Evolutionary conservation across 92 coral and sea anemone species (phyloP).

Genomic region (Muricea muricata): DNA sequence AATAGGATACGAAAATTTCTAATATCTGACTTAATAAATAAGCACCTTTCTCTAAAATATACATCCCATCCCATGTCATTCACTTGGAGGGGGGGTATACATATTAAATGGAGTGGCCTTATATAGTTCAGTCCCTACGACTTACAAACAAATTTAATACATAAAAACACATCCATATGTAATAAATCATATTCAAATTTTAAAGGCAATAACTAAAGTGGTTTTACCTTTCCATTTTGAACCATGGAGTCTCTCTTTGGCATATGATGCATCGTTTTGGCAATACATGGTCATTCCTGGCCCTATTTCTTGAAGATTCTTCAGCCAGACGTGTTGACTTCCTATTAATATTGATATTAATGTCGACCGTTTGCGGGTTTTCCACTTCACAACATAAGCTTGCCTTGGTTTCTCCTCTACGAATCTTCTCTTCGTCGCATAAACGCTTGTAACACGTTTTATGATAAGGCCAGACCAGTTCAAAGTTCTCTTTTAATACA

Average conservation of each 20-base stretch:
- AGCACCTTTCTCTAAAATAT: neutral
- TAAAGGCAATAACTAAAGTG: neutral
- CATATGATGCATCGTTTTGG: constrained; percentile 44
- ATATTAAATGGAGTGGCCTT: constrained; percentile 20
- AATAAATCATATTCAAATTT: neutral
- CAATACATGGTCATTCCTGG: constrained; percentile 25
- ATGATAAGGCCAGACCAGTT: constrained; percentile 41
- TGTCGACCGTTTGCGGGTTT: neutral
- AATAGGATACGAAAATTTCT: neutral
- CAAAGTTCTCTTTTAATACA: constrained; percentile 26
- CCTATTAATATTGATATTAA: constrained; percentile 9
- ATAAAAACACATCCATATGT: neutral
- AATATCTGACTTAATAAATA: neutral
- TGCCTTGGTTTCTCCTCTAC: constrained; percentile 23
- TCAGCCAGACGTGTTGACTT: constrained; percentile 20
- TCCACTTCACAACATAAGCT: constrained; percentile 34
- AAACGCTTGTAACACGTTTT: constrained; percentile 43
- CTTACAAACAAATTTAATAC: neutral
- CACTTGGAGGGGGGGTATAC: neutral
- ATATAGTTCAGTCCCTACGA: constrained; percentile 23
- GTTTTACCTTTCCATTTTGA: constrained; percentile 32
- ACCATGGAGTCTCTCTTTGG: constrained; percentile 38
- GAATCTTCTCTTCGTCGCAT: constrained; percentile 38
- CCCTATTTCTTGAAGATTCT: constrained; percentile 10
- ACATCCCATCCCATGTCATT: neutral